These are phyloP conservation scores for Sialia sialis DNA, from an alignment of 2,113 vertebrate species.

Conservation along the genomic window DNA sequence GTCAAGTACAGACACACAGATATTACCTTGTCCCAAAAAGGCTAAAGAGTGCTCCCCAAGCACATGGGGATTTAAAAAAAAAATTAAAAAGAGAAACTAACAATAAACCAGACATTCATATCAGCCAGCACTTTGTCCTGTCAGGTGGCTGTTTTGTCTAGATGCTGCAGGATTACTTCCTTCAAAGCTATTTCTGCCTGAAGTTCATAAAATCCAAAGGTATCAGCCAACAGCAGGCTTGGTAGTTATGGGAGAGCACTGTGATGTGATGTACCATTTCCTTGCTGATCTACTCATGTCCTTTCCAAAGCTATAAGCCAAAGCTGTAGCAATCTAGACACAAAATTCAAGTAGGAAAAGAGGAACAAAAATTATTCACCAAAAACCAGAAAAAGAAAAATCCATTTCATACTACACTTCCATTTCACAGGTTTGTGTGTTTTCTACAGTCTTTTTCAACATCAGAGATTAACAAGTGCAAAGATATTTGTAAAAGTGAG, in stretches of 20 bases:
- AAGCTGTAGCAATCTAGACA: background rate
- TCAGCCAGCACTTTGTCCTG: background rate
- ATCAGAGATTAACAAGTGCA: background rate
- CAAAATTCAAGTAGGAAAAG: background rate
- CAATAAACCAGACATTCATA: background rate
- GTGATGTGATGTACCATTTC: background rate
- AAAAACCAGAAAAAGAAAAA: background rate
- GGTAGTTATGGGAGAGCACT: background rate
- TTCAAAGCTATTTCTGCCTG: background rate
- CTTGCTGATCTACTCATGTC: background rate
- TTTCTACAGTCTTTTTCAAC: background rate
- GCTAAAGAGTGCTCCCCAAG: background rate
- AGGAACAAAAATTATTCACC: background rate
- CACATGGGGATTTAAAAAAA: background rate
- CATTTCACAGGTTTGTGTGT: background rate
- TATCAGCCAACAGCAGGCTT: background rate
- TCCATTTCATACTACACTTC: background rate
- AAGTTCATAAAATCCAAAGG: background rate
- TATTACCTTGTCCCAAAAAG: background rate
- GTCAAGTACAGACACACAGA: background rate
- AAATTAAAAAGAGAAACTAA: background rate
- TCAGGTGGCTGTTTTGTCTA: background rate
- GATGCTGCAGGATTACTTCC: background rate
- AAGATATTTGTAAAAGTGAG: background rate
- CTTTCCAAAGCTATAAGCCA: background rate